Percentiles rank a stretch among this genome's conserved stretches.
Conservation (phyloP, 2,888 invertebrate genomes). For the Atethmia centrago region DNA sequence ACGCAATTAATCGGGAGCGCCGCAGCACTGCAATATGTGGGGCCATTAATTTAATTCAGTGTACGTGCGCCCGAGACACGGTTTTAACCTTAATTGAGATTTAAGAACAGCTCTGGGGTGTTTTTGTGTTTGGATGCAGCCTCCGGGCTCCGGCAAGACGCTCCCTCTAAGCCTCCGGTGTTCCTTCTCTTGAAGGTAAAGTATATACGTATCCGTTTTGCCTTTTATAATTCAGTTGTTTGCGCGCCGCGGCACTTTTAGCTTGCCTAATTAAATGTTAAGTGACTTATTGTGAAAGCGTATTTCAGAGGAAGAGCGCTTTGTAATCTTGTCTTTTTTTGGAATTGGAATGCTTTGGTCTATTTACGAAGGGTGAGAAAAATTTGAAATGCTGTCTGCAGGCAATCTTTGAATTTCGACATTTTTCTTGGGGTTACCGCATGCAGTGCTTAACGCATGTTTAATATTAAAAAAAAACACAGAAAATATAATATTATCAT, state of each 20-base stretch:
- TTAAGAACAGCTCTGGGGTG: slow-evolving; percentile 86
- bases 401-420: background rate
- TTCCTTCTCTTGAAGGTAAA: slow-evolving; percentile 47
- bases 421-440: background rate
- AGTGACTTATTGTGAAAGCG: slow-evolving; percentile 66
- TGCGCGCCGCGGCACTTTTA: slow-evolving; percentile 65
- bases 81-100: slow-evolving; percentile 90
- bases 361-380: slow-evolving; percentile 1
- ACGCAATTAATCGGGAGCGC: slow-evolving; percentile 85
- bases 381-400: background rate
- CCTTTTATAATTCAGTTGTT: slow-evolving; percentile 70
- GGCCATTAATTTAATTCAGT: slow-evolving; percentile 90
- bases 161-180: slow-evolving; percentile 67
- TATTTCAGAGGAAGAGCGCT: slow-evolving; percentile 52
- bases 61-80: slow-evolving; percentile 88
- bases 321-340: slow-evolving; percentile 56
- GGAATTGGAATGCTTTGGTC: slow-evolving; percentile 23
- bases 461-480: no score
- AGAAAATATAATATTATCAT: no score
- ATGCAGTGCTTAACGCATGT: background rate
- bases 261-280: slow-evolving; percentile 69
- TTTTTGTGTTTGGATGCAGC: slow-evolving; percentile 80
- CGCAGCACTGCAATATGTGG: slow-evolving; percentile 88
- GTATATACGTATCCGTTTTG: slow-evolving; percentile 58
- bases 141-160: slow-evolving; percentile 74